Percentiles rank a stretch among this genome's conserved stretches.
phyloP scores from a whole-genome alignment of 2,113 vertebrate genomes.

The Microcebus jonahi region DNA sequence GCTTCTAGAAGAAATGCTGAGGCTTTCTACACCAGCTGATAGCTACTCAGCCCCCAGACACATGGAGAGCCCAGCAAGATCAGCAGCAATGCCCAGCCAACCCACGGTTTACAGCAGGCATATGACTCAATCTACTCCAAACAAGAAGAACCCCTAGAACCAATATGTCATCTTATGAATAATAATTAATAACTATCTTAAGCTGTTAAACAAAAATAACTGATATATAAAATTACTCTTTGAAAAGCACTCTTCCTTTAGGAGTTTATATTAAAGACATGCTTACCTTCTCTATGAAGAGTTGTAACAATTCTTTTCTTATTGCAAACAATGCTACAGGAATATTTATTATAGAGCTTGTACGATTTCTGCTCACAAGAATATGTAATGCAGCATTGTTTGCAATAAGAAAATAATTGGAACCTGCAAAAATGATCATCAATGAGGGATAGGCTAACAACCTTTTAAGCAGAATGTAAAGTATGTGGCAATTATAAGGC shows the following conservation, averaged over 20 bases:
- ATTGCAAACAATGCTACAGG: not conserved
- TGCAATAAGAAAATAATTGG: constrained; percentile 21
- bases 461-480: not conserved
- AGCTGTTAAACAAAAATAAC: not conserved
- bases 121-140: not conserved
- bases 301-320: not conserved
- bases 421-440: constrained; percentile 35
- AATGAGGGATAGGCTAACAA: not conserved
- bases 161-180: not conserved
- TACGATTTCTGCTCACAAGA: not conserved
- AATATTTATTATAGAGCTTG: not conserved
- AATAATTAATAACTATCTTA: not conserved
- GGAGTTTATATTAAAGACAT: constrained; percentile 21
- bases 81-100: not conserved
- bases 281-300: not conserved
- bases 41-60: not conserved
- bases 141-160: not conserved
- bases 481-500: constrained; percentile 11
- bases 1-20: not conserved
- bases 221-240: not conserved
- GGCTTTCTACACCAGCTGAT: not conserved
- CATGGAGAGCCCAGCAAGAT: not conserved
- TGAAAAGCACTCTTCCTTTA: constrained; percentile 36
- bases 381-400: constrained; percentile 19
- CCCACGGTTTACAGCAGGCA: not conserved